Percentiles rank a stretch among this genome's conserved stretches.
These are phyloP conservation scores for Eilema caniola DNA, from an alignment of 2,888 invertebrate genomes.

Conservation along the genomic window DNA sequence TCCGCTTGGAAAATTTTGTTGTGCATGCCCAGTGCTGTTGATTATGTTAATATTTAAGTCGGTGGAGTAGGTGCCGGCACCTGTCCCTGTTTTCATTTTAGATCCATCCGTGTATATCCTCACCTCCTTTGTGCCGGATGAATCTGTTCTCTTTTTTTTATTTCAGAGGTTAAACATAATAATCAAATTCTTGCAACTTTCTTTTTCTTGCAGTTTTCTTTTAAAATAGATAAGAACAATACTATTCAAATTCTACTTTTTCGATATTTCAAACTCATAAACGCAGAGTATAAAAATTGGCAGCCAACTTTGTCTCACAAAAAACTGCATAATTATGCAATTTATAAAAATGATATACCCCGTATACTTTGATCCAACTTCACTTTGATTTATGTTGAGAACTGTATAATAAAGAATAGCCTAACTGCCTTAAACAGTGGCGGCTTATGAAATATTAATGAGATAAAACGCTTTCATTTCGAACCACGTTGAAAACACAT, in stretches of 20 bases:
- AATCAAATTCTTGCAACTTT: too few species aligned
- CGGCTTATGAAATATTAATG: constrained; percentile 72
- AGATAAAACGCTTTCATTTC: constrained; percentile 50
- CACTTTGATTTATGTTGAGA: constrained; percentile 49
- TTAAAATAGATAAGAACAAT: too few species aligned
- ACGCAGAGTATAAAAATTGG: background rate
- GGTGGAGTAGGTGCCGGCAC: too few species aligned
- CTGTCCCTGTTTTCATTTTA: too few species aligned
- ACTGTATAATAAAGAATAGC: constrained; percentile 46
- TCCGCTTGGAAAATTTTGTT: too few species aligned
- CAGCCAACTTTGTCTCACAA: background rate
- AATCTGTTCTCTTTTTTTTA: too few species aligned
- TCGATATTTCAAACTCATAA: background rate
- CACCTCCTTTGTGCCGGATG: too few species aligned
- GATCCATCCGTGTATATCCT: too few species aligned
- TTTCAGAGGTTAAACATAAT: too few species aligned
- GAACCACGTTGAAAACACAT: constrained; percentile 43
- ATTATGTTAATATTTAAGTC: too few species aligned
- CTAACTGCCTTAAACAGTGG: constrained; percentile 38
- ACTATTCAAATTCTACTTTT: background rate
- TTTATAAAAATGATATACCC: constrained; percentile 47
- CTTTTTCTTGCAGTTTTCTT: too few species aligned
- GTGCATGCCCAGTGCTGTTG: too few species aligned
- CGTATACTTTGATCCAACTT: constrained; percentile 46
- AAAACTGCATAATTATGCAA: constrained; percentile 49